Conservation (phyloP, 2,888 invertebrate species). For the Tipula confusa region DNA sequence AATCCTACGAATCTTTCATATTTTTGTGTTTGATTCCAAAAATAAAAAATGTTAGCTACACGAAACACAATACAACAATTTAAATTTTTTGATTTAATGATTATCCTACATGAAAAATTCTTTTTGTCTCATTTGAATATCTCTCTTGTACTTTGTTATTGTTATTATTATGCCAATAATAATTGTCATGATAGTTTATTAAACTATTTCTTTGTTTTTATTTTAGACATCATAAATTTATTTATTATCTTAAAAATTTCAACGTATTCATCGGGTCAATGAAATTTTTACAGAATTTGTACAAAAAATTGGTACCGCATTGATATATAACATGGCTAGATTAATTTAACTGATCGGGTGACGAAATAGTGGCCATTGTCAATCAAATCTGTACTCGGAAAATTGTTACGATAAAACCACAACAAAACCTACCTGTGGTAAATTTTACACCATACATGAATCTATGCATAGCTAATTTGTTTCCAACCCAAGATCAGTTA, state of each 20-base stretch:
- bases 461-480: no score
- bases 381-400: no score
- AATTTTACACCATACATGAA: no score
- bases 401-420: no score
- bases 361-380: no score
- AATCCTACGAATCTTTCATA: constrained; percentile 25
- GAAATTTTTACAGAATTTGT: neutral
- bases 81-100: constrained; percentile 25
- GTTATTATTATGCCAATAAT: constrained; percentile 3
- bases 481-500: no score
- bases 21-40: constrained; percentile 20
- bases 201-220: constrained; percentile 20
- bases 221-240: neutral
- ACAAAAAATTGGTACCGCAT: no score
- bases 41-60: neutral
- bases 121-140: constrained; percentile 3
- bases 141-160: neutral
- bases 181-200: constrained; percentile 6
- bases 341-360: no score
- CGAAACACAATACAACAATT: neutral
- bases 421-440: no score
- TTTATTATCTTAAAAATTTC: neutral
- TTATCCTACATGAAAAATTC: constrained; percentile 15
- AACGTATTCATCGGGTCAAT: neutral
- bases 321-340: no score